These are phyloP conservation scores for Myotis findleyi DNA, from an alignment of 2,797 vertebrate genomes.

Conservation along the genomic window DNA sequence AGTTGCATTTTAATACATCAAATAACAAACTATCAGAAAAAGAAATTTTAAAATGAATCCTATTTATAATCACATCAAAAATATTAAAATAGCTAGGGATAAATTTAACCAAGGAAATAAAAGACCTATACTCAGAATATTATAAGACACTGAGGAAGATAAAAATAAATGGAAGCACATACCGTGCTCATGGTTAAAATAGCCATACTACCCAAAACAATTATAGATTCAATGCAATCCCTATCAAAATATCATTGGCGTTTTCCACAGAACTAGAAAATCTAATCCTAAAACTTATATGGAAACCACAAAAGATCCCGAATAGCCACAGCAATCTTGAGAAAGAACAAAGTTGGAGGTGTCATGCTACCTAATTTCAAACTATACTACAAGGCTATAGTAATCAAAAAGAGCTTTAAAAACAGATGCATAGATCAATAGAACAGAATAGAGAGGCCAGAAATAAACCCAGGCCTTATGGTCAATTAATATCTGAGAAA, in stretches of 20 bases:
- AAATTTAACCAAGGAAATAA: neutral
- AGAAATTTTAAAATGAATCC: neutral
- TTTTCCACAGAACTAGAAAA: neutral
- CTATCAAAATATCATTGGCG: neutral
- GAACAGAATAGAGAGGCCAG: neutral
- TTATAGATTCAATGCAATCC: neutral
- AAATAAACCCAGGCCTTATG: neutral
- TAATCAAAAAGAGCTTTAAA: neutral
- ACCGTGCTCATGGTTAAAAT: neutral
- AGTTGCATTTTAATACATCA: neutral
- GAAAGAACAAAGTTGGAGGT: neutral
- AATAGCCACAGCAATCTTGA: neutral
- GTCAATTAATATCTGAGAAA: neutral
- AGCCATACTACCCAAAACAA: neutral
- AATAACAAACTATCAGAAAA: neutral
- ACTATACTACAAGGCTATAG: neutral
- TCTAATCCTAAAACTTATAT: neutral
- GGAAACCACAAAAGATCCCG: neutral
- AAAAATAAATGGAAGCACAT: neutral
- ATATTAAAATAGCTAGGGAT: neutral
- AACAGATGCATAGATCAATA: neutral
- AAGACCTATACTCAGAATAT: neutral
- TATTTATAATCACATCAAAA: neutral
- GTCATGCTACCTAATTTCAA: neutral
- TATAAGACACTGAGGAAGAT: neutral